Base-by-base conservation (phyloP, 1,140 invertebrate genomes). In the Dysdera silvatica region DNA sequence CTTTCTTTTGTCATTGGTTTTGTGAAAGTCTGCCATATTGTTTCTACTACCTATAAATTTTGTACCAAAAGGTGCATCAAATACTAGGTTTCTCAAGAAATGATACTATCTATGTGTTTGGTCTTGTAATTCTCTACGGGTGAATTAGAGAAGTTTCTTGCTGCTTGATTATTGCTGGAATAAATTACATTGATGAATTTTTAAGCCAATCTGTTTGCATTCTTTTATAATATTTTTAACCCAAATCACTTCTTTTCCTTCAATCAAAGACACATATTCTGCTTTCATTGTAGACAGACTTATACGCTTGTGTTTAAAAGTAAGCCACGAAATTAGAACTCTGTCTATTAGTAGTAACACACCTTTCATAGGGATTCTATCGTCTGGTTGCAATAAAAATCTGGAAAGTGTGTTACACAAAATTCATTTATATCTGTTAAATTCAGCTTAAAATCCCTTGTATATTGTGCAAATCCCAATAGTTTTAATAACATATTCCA, bases 241-340 rank as follows among this genome's bases (percentile, higher is more conserved):
- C 65, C 67, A 74, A 3, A 73, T 57, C 64, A 33, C 72, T 73
- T 70, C 72, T 71, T 51, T 76, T 33, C 55, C 72, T 68, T 73
- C 73, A 54, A 73, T 70, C 52, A 74, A 53, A n/a, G 70, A 59
- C 61, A 76, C 71, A 59, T 74, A 76, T 56, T 78, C 76, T 2
- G 73, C 70, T 69, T 76, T 74, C 2, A 71, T 69, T 14, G 67
- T 69, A 10, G 70, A 75, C 3, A 76, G 64, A 35, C 74, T 69
- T 20, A 74, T 64, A 4, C 53, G 67, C 10, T 61, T 61, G 48
- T 76, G 74, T 48, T 73, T 71, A 41, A 68, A 70, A 41, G 67
- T 66, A 10, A 61, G 47, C 74, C 74, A 75, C 6, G 68, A 31
- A 33, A 53, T 53, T 6, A 20, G 6, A 32, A 8, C 12, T n/a